These are phyloP conservation scores for Ophonus ardosiacus DNA, from an alignment of 2,888 invertebrate genomes.

Conservation along the genomic window DNA sequence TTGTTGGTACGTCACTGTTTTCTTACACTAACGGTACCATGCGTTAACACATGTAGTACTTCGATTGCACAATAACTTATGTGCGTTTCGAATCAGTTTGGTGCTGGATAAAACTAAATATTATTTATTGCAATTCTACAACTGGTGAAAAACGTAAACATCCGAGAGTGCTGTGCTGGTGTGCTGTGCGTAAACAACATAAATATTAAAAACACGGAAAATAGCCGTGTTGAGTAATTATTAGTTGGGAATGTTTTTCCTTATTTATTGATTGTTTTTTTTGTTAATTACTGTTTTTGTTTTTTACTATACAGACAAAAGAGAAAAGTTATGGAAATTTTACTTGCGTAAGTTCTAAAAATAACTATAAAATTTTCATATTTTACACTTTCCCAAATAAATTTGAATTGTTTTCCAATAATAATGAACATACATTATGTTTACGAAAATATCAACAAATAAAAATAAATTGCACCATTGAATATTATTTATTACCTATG, in stretches of 20 bases:
- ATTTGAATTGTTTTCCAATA: background rate
- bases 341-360: background rate
- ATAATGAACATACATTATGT: background rate
- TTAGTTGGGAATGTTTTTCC: slow-evolving; percentile 20
- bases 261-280: slow-evolving; percentile 20
- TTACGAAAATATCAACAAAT: background rate
- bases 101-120: slow-evolving; percentile 37
- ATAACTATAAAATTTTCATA: background rate
- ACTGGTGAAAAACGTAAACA: slow-evolving; percentile 28
- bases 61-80: slow-evolving; percentile 47
- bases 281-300: slow-evolving; percentile 35
- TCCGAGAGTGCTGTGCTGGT: background rate
- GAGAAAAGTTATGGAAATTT: slow-evolving; percentile 45
- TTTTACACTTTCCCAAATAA: background rate
- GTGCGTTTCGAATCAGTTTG: slow-evolving; percentile 46
- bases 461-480: background rate
- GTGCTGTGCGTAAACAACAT: slow-evolving; percentile 26
- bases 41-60: slow-evolving; percentile 33
- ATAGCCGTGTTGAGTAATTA: slow-evolving; percentile 27
- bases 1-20: background rate
- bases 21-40: slow-evolving; percentile 32
- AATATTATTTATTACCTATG: background rate
- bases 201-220: slow-evolving; percentile 42
- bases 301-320: slow-evolving; percentile 15
- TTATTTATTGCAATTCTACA: slow-evolving; percentile 40